Base-by-base conservation (phyloP, 2,797 vertebrate genomes). In the Serranus cabrilla region DNA sequence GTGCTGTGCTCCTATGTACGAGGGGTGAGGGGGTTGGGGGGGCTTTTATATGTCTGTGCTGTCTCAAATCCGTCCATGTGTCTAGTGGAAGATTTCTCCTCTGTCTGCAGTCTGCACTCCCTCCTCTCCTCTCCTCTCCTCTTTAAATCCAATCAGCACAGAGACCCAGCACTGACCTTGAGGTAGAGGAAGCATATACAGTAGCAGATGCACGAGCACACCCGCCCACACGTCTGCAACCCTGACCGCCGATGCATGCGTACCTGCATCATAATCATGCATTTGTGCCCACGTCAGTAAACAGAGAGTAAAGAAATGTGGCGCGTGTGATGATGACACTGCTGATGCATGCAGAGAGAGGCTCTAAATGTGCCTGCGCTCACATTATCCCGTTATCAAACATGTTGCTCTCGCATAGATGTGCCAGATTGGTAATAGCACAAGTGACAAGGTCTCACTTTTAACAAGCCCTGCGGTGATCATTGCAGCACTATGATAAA, bases 131-230 rank as follows among this genome's bases (percentile, higher is more conserved):
- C 55, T 57, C 34, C 43, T 54, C 58, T 46, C 59, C 76, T 69
- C 80, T 79, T 71, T 66, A 80, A 90, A 92, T 91, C 89, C 85
- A 93, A 93, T 94, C 91, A 91, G 83, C 78, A 83, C 76, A 79
- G 60, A 83, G 81, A 82, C 85, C 89, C 80, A 55, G 79, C 78
- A 60, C 88, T 93, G 93, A 94, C 92, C 94, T 94, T 95, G 93
- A 93, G 86, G 74, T 70, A 82, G 82, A 89, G 66, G 74, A 71
- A 84, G 80, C 80, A 87, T 60, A 85, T 83, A 87, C 87, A 87
- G 82, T 84, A 83, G 74, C 83, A 69, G 76, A 83, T 55, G 73
- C 73, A 80, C 47, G 25, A 74, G 77, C 87, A 77, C 81, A 82
- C 31, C 81, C 80, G 55, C 63, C 72, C 75, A 77, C 77, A 47